Conservation (phyloP, 2,113 vertebrate species). For the Coturnix japonica region DNA sequence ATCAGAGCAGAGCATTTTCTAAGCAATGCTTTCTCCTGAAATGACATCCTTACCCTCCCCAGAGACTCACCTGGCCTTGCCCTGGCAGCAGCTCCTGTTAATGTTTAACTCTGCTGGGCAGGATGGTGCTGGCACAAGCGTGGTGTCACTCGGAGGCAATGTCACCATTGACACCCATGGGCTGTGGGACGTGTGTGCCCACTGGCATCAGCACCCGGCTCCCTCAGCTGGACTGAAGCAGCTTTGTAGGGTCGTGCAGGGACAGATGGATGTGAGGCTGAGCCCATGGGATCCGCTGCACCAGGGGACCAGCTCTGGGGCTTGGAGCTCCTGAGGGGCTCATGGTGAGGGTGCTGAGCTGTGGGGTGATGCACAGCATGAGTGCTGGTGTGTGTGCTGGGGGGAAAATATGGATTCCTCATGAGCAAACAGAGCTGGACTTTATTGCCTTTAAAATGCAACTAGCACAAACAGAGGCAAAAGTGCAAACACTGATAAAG, state of each 20-base stretch:
- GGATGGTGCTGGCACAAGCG: background rate
- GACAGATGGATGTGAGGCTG: background rate
- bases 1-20: background rate
- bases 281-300: background rate
- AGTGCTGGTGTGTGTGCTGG: background rate
- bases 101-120: background rate
- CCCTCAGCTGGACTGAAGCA: background rate
- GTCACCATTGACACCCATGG: rapidly evolving
- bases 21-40: background rate
- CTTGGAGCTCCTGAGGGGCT: background rate
- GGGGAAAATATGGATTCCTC: background rate
- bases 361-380: rapidly evolving
- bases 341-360: background rate
- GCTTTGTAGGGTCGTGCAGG: background rate
- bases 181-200: rapidly evolving
- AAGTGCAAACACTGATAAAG: conserved; percentile 67
- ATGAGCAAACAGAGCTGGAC: conserved; percentile 38
- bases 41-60: background rate
- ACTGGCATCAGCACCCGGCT: rapidly evolving
- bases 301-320: background rate
- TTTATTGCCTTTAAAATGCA: conserved; percentile 59
- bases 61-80: background rate
- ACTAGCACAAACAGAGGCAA: conserved; percentile 63
- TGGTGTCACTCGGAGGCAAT: background rate
- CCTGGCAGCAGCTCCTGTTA: background rate